Evolutionary conservation across 1,140 invertebrate genomes (phyloP).

Genomic region (Homalodisca vitripennis): DNA sequence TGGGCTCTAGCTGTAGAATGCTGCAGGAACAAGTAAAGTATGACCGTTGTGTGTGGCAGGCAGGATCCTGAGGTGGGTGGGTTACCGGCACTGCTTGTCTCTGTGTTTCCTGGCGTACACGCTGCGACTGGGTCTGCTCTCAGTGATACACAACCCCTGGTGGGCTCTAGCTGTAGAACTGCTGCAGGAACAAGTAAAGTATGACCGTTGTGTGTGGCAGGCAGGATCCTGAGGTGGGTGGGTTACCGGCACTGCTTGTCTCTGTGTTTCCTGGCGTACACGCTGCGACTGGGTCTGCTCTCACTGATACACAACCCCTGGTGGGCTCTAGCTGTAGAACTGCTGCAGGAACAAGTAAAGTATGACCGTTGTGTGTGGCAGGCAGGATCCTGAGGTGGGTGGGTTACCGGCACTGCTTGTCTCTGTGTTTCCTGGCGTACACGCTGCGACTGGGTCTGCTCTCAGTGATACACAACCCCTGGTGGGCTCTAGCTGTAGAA

Average conservation of each 20-base stretch:
- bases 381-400: slow-evolving; percentile 68
- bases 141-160: slow-evolving; percentile 69
- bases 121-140: slow-evolving; percentile 63
- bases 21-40: too few relatives aligned
- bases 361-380: slow-evolving; percentile 45
- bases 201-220: slow-evolving; percentile 49
- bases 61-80: slow-evolving; percentile 66
- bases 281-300: slow-evolving; percentile 63
- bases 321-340: slow-evolving; percentile 69
- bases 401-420: slow-evolving; percentile 68
- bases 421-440: slow-evolving; percentile 69
- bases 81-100: slow-evolving; percentile 68
- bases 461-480: slow-evolving; percentile 66
- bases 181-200: slow-evolving; percentile 75
- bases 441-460: slow-evolving; percentile 64
- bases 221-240: slow-evolving; percentile 66
- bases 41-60: slow-evolving; percentile 51
- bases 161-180: slow-evolving; percentile 68
- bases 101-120: slow-evolving; percentile 70
- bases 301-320: slow-evolving; percentile 69
- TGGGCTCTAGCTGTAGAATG: too few relatives aligned
- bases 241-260: slow-evolving; percentile 70
- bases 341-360: slow-evolving; percentile 74
- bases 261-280: slow-evolving; percentile 69
- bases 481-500: slow-evolving; percentile 71